Conservation (phyloP, 2,888 invertebrate genomes). For the Apamea anceps region DNA sequence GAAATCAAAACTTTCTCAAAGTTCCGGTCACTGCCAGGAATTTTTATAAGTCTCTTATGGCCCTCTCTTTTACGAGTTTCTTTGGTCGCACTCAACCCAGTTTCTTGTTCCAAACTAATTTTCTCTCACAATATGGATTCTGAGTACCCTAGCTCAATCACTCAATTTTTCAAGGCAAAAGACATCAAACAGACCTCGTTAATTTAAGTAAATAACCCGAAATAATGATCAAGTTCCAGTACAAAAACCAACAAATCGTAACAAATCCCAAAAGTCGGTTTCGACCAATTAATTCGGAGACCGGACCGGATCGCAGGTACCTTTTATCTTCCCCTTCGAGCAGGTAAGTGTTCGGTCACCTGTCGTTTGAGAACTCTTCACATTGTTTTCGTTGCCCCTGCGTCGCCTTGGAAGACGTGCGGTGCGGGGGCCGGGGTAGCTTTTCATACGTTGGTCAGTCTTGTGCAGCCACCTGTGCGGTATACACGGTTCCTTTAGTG, state of each 20-base stretch:
- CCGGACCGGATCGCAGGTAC: slow-evolving; percentile 84
- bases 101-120: slow-evolving; percentile 42
- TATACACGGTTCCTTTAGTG: slow-evolving; percentile 79
- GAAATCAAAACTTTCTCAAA: slow-evolving; percentile 60
- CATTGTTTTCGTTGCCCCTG: slow-evolving; percentile 77
- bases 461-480: slow-evolving; percentile 85
- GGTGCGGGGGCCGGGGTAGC: slow-evolving; percentile 74
- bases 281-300: slow-evolving; percentile 82
- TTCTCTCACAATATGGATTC: slow-evolving; percentile 1
- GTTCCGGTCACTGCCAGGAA: slow-evolving; percentile 37
- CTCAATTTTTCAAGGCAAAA: slow-evolving; percentile 19
- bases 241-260: slow-evolving; percentile 71
- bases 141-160: neutral
- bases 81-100: slow-evolving; percentile 24
- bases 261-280: slow-evolving; percentile 73
- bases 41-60: slow-evolving; percentile 58
- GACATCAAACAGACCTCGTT: slow-evolving; percentile 40
- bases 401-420: slow-evolving; percentile 64
- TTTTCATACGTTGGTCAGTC: slow-evolving; percentile 76
- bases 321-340: slow-evolving; percentile 77
- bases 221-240: slow-evolving; percentile 70
- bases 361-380: slow-evolving; percentile 77
- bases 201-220: slow-evolving; percentile 59
- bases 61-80: slow-evolving; percentile 34
- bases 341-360: slow-evolving; percentile 87